Evolutionary conservation across 1,140 invertebrate genomes (phyloP).

Genomic region (Nephila pilipes): DNA sequence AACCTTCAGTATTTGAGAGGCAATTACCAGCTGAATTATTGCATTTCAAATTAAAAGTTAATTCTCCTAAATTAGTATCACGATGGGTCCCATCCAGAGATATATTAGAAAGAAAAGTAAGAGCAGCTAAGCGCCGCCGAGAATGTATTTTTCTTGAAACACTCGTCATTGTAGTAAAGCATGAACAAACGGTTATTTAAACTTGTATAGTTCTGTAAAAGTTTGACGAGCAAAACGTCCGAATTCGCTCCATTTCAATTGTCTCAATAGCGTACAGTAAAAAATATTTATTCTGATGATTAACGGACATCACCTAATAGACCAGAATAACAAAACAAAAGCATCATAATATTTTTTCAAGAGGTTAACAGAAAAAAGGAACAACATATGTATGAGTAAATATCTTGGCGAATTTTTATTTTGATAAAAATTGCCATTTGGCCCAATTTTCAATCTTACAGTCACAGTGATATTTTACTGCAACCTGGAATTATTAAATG

Average conservation of each 20-base stretch:
- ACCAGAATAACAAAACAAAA: not conserved
- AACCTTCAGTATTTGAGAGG: not conserved
- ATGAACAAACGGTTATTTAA: not conserved
- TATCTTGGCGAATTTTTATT: not conserved
- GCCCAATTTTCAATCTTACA: not conserved
- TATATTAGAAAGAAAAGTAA: constrained; percentile 96
- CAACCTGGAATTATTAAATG: not conserved
- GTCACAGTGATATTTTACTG: not conserved
- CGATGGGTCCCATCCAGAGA: constrained; percentile 94
- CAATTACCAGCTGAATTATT: constrained; percentile 39
- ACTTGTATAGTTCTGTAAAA: constrained; percentile 37
- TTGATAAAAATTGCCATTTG: not conserved
- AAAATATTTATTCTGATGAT: not conserved
- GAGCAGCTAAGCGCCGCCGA: constrained; percentile 90
- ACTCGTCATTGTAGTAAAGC: constrained; percentile 45
- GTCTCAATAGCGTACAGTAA: not conserved
- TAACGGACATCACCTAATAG: not conserved
- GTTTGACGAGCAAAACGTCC: constrained; percentile 9
- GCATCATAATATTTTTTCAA: not conserved
- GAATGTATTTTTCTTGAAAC: constrained; percentile 78
- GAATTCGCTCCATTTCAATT: not conserved
- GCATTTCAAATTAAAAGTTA: constrained; percentile 78
- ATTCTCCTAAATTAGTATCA: constrained; percentile 88
- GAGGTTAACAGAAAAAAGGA: not conserved
- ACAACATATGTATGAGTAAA: not conserved